Evolutionary conservation across 2,888 invertebrate species (phyloP), one percentile per base, ranked within the genome.

Genomic region (Cephus spinipes): DNA sequence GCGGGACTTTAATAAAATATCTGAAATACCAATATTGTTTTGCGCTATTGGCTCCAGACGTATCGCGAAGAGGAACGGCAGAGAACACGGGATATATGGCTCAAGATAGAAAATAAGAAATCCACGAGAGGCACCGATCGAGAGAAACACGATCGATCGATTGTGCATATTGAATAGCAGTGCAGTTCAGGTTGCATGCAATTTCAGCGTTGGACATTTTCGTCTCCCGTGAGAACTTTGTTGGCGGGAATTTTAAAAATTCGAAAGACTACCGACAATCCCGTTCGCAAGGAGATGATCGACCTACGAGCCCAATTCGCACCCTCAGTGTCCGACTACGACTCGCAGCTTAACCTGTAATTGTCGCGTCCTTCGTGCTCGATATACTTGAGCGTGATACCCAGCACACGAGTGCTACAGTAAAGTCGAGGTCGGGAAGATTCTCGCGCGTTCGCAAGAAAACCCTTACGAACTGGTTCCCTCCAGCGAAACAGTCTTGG

Each of bases 1-100:
- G 82, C 81, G 86, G 86, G 88, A 89, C 86, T 89, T 89, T 88
- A 89, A 90, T 90, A 90, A 90, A 90, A 90, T 90, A 89, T 90
- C 85, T 88, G 87, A 88, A 89, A 90, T 89, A 88, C 88, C 89
- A 87, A 88, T 89, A 89, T 89, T 69, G 69, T 69, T 69, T 69
- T 69, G 69, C 30, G 30, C 69, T 32, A 31, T 32, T 69, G 30
- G 30, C 69, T 69, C 15, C 30, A 69, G 31, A 12, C 69, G 69
- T 40, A 40, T 40, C 69, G 69, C 30, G 3, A 32, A 69, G 69
- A 69, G 15, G 32, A 69, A 15, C 30, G 12, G 69, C 31, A 30
- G 30, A 3, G 15, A 30, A 32, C 30, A 11, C 69, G 69, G 32
- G 1, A 32, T 15, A 15, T 40, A 30, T 15, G 11, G 3, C 30